These are phyloP conservation scores for Emydura subglobosa DNA, from an alignment of 2,113 vertebrate species.

Conservation along the genomic window DNA sequence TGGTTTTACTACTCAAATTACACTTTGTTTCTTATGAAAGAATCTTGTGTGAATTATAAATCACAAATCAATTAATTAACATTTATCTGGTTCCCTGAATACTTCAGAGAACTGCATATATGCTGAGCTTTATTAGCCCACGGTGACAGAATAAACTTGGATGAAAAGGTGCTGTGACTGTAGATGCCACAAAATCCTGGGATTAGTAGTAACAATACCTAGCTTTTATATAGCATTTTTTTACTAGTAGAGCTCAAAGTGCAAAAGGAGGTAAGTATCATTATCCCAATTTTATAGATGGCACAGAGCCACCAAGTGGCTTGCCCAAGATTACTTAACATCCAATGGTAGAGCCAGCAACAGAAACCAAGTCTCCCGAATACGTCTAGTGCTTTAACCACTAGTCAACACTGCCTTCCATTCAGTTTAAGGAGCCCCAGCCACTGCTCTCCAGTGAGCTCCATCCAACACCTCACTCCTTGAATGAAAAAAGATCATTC, in stretches of 20 bases:
- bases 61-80: neutral
- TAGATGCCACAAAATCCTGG: neutral
- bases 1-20: neutral
- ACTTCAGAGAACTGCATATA: fast-evolving
- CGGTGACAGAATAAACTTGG: neutral
- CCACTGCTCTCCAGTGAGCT: neutral
- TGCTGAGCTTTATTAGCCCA: neutral
- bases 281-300: neutral
- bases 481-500: neutral
- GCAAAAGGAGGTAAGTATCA: neutral
- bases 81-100: neutral
- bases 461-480: neutral
- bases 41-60: neutral
- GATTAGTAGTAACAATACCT: neutral
- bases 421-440: no score
- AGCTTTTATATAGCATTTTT: neutral
- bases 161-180: neutral
- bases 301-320: no score
- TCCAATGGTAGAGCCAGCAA: no score
- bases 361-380: no score
- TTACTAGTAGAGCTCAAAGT: neutral
- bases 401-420: no score
- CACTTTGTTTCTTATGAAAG: neutral
- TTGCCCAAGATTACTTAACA: no score
- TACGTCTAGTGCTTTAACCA: no score